Conservation (phyloP, 2,113 vertebrate species). For the Sigmodon hispidus region DNA sequence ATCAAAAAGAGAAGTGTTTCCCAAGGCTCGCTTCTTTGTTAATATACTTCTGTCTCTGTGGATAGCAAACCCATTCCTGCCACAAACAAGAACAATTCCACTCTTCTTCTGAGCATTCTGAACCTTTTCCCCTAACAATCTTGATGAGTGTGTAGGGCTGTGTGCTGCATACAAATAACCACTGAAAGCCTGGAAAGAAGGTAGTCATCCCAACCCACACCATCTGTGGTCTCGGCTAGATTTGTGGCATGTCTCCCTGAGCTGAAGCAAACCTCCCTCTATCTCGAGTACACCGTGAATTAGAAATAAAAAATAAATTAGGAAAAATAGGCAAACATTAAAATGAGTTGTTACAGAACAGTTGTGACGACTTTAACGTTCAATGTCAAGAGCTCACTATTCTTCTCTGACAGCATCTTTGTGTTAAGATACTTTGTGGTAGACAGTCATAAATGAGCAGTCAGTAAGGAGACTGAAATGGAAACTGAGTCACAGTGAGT, state of each 20-base stretch:
- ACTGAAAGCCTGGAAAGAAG: constrained; percentile 69
- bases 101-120: constrained; percentile 64
- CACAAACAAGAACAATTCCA: constrained; percentile 64
- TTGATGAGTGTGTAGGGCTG: constrained; percentile 45
- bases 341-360: constrained; percentile 83
- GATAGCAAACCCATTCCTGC: background rate
- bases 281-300: constrained; percentile 56
- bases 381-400: constrained; percentile 81
- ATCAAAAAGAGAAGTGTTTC: background rate
- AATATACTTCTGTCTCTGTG: background rate
- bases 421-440: constrained; percentile 63
- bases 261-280: constrained; percentile 61
- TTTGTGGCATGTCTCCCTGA: constrained; percentile 68
- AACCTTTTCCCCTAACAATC: constrained; percentile 74
- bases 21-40: constrained; percentile 33
- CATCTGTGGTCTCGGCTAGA: constrained; percentile 81
- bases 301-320: constrained; percentile 82
- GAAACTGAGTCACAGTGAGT: constrained; percentile 83
- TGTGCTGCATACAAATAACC: constrained; percentile 71
- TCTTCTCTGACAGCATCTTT: constrained; percentile 76
- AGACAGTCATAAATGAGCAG: constrained; percentile 77
- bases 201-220: constrained; percentile 76
- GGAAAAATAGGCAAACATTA: constrained; percentile 84
- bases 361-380: constrained; percentile 79
- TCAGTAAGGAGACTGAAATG: constrained; percentile 67